These are phyloP conservation scores for Steinernema scapterisci DNA, from an alignment of 2,888 invertebrate species.

Conservation along the genomic window DNA sequence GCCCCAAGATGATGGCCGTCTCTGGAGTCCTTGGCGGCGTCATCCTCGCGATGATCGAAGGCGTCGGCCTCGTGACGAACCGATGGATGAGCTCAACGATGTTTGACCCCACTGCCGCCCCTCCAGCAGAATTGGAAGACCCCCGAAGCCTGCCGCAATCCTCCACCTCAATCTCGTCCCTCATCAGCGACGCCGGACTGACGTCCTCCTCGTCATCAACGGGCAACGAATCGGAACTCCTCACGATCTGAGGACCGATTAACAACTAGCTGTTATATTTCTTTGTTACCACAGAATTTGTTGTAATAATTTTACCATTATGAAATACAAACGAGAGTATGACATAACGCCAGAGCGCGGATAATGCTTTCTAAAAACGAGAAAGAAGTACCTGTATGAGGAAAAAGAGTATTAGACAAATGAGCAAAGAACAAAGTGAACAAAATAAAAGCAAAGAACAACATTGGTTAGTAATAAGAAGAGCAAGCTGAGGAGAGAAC, in stretches of 20 bases:
- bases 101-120: conserved; percentile 34
- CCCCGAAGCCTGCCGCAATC: not conserved
- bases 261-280: too few relatives aligned
- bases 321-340: too few relatives aligned
- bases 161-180: not conserved
- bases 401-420: too few relatives aligned
- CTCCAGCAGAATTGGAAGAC: not conserved
- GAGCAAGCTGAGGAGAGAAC: too few relatives aligned
- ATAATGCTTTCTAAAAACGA: too few relatives aligned
- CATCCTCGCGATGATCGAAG: conserved; percentile 92
- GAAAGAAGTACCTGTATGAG: too few relatives aligned
- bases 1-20: conserved; percentile 77
- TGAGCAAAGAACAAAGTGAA: too few relatives aligned
- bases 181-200: not conserved
- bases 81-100: conserved; percentile 73
- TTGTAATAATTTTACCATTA: not conserved
- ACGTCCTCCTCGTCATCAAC: not conserved
- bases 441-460: too few relatives aligned
- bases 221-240: not conserved
- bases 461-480: too few relatives aligned
- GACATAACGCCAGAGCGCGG: too few relatives aligned
- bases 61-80: conserved; percentile 90
- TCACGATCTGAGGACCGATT: not conserved
- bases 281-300: too few relatives aligned
- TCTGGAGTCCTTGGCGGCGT: conserved; percentile 95